Evolutionary conservation across 92 coral and sea anemone species (phyloP), one percentile per base, ranked within the genome.

Genomic region (Desmophyllum pertusum): DNA sequence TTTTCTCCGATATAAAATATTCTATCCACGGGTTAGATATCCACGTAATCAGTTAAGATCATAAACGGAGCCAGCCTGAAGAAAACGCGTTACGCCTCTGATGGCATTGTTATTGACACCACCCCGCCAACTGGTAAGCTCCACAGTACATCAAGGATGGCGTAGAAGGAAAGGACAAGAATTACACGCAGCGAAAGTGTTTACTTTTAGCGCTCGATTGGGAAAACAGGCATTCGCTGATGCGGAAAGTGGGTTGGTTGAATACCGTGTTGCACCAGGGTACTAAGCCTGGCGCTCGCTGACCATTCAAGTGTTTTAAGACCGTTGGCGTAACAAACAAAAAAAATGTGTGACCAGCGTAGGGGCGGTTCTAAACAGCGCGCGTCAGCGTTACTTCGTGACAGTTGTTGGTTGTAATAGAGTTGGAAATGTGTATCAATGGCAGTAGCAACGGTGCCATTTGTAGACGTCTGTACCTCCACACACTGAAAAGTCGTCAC

Each of bases 371-470:
- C 89, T 97, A 9, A 91, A 91, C 39, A 95, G 95, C 82, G 99
- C n/a, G n/a, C n/a, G 99, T 27, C 88, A 75, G 45, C 88, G 84
- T 43, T 97, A 97, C 83, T 91, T 88, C 70, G 97, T 84, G 30
- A 88, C 93, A 14, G 97, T 97, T 21, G 81, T 91, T 30, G 99
- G 94, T 23, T 94, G 99, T 73, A 97, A 97, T 84, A 89, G 95
- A 38, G 99, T 96, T 68, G 89, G 93, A 61, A n/a, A 95, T 94
- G 95, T 96, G 99, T 75, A 88, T 89, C 33, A 96, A 94, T 75
- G 97, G 87, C 48, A 96, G 99, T 80, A 96, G 99, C 76, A 92
- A 96, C 38, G 99, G 99, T 3, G 94, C 95, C 40, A 80, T 94
- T n/a, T 77, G 94, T 96, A 7, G 99, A 96, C 84, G n/a, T 96